Base-by-base conservation (phyloP, 2,797 vertebrate species). In the Nannoperca australis region DNA sequence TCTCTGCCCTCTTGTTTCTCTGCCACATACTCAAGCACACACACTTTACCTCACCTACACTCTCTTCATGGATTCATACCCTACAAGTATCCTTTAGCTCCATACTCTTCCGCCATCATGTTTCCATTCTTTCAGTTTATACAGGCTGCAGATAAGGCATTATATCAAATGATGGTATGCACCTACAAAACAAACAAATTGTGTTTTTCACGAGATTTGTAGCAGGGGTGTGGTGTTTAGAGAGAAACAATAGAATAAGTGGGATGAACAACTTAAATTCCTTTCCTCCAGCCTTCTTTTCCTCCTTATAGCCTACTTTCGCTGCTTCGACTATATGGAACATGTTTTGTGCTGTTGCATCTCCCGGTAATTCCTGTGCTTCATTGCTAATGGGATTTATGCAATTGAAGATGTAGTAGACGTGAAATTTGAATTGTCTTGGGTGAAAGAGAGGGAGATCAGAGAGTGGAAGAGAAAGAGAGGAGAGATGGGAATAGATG, bases 381-480 rank as follows among this genome's bases (percentile, higher is more conserved):
- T 66, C 22, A 27, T 55, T 88, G 74, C 83, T 66, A 82, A 91
- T 88, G 55, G 74, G 71, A 85, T 77, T 83, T 56, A 74, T 70
- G 38, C 72, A 75, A 36, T 72, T 81, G 70, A 78, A 86, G 74
- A 86, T 66, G 72, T 68, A 82, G 73, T 58, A 60, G 68, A 83
- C 78, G 51, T 81, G 65, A 80, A 88, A 88, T 77, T 85, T 45
- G 73, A 86, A 79, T 86, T 72, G 54, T 89, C 73, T 83, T 67
- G 14, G 65, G 10, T 63, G 40, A 71, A 62, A 44, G 18, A 71
- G 34, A 73, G 65, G 45, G 17, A 55, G 61, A 73, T 22, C 6
- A 7, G 27, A 49, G 53, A n/a, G 34, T 27, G 49, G 34, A 15
- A 56, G 30, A 27, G 32, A 62, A 24, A 50, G 13, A 71, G n/a